These are phyloP conservation scores for Thysanoteuthis rhombus DNA, from an alignment of 2,888 invertebrate genomes.

Conservation along the genomic window DNA sequence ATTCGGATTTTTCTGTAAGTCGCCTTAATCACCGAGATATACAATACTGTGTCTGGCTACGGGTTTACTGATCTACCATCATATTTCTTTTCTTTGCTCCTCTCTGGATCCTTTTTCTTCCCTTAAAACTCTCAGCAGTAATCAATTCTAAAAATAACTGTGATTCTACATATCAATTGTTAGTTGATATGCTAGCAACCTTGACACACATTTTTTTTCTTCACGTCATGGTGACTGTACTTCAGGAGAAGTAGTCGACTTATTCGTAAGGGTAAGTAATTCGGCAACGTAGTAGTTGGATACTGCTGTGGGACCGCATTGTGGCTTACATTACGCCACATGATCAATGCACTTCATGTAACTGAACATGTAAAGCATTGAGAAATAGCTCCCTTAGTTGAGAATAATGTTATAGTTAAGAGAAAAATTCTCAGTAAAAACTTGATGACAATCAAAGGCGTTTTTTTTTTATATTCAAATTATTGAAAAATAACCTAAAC, in stretches of 20 bases:
- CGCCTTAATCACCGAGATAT: too few relatives aligned
- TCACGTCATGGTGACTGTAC: neutral
- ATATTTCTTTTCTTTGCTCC: neutral
- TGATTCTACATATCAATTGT: neutral
- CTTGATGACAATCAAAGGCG: neutral
- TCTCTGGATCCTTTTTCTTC: neutral
- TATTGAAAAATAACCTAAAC: too few relatives aligned
- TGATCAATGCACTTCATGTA: neutral
- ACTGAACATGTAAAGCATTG: neutral
- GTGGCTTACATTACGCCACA: too few relatives aligned
- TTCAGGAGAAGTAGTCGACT: neutral
- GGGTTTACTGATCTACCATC: neutral
- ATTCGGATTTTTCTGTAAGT: too few relatives aligned
- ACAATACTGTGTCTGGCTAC: too few relatives aligned
- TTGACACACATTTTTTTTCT: neutral
- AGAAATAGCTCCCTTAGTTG: neutral
- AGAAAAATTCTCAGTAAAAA: too few relatives aligned
- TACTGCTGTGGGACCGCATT: neutral
- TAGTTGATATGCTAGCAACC: neutral
- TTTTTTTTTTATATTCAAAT: neutral
- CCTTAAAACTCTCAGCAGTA: neutral
- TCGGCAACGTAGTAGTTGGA: neutral
- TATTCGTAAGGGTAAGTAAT: neutral
- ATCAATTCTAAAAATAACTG: neutral
- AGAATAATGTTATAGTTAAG: neutral